These are phyloP conservation scores for Phytoseiulus persimilis DNA, from an alignment of 2,888 invertebrate species.

Conservation along the genomic window DNA sequence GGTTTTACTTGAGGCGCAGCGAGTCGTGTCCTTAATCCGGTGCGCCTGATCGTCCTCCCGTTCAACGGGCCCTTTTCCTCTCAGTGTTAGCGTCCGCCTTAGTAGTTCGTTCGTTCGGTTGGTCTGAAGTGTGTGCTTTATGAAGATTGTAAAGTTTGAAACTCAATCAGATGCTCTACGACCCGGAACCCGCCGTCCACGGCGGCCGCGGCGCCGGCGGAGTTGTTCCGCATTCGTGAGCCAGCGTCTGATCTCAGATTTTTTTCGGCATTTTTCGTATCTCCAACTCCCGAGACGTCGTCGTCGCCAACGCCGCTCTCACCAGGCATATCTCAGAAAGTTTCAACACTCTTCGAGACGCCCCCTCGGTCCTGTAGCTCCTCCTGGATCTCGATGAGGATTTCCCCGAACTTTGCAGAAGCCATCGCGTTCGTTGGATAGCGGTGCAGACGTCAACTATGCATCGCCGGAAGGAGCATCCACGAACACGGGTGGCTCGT, in stretches of 20 bases:
- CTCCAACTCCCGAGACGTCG: too few species aligned
- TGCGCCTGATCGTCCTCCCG: not conserved
- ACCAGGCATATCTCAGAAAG: too few species aligned
- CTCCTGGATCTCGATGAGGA: not conserved
- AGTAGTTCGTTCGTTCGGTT: not conserved
- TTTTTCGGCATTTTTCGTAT: not conserved
- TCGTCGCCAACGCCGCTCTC: too few species aligned
- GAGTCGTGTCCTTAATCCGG: not conserved
- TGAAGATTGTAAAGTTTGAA: not conserved
- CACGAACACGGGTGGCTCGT: not conserved
- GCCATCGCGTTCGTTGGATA: not conserved
- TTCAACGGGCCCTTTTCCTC: not conserved
- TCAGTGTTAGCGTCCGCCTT: not conserved
- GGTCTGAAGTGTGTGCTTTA: not conserved
- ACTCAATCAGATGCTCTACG: not conserved
- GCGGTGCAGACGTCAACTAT: not conserved
- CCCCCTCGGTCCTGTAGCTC: too few species aligned
- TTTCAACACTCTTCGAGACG: too few species aligned
- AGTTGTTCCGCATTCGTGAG: not conserved
- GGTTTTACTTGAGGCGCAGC: not conserved
- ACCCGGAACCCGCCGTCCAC: not conserved
- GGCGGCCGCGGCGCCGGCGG: not conserved
- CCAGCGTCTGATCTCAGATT: not conserved
- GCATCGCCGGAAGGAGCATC: not conserved
- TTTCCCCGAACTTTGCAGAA: not conserved